Evolutionary conservation across 2,797 vertebrate species (phyloP), one percentile per base, ranked within the genome.

Genomic region (Euphonia xanthogaster): DNA sequence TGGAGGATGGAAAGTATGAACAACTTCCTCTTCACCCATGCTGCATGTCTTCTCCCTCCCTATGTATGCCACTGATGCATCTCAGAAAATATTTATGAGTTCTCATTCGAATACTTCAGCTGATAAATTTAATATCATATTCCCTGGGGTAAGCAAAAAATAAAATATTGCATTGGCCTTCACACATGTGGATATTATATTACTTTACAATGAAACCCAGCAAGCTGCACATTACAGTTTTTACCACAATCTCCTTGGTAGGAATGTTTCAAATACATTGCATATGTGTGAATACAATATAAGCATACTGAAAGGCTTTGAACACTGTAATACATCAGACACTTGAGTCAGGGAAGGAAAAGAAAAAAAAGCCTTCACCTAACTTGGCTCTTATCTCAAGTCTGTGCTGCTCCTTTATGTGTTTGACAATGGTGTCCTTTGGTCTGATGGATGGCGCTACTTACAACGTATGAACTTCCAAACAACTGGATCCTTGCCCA

Each of bases 111-210:
- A 94, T 94, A 88, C 71, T 91, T 94, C 89, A 96, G 95, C 86
- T 96, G 96, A 97, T 97, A 97, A 97, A 97, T 97, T 97, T 95
- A 96, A 97, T 97, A 96, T 96, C 88, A 60, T 78, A 66, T 92
- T 96, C 96, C 88, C 94, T 33, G 45, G 86, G 85, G 95, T 91
- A 94, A 94, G 93, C 81, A 94, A 94, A 97, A 96, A 95, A 90
- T 96, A 97, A 97, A 97, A 96, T 96, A 97, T 80, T 92, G 90
- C 93, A 86, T 51, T 74, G 86, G 90, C 91, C 81, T 93, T 89
- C 37, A 4, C 94, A 94, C 96, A 96, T 96, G 68, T 96, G 95
- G 92, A 96, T 94, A 96, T 96, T 95, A 83, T 96, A 95, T 97
- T 97, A 95, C 94, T 81, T 94, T 88, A 86, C 86, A 96, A 94